Base-by-base conservation (phyloP, 2,888 invertebrate genomes). In the Acronicta alni region DNA sequence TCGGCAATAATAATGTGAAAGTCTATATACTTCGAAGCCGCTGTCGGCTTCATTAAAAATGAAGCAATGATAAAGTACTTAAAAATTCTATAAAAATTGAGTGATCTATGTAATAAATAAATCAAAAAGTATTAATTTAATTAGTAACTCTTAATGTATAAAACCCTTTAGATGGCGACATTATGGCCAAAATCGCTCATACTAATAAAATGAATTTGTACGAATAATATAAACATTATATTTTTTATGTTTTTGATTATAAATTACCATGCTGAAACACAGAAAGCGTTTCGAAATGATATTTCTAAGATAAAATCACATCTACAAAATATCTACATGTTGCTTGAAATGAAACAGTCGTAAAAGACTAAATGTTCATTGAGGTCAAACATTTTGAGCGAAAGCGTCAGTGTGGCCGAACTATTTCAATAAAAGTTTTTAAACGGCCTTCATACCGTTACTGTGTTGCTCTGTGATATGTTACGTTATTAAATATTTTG, bases 381-480 rank as follows among this genome's bases (percentile, higher is more conserved):
- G 80, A 76, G 80, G 78, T 75, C 79, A 75, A 76, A 76, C 71
- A 74, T 77, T 80, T 76, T 75, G 75, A 77, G 73, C 75, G 68
- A 78, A 77, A 79, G 75, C 75, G 73, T 67, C 62, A 57, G 67
- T 59, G 69, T 67, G 79, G 75, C 73, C 74, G 65, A 89, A 89
- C 89, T 89, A 89, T 89, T 89, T 82, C 86, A 89, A 90, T 89
- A 89, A 89, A 89, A 88, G 78, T 89, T 88, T 81, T 83, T 80
- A 77, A 87, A 82, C 80, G 81, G 79, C 80, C 82, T 83, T 77
- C 75, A 72, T 65, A 68, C 66, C 70, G 58, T 79, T 80, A 79
- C 77, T 43, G 61, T 67, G n/a, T n/a, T n/a, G 30, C 30, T 30
- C 3, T 26, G 26, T 30, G 30, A 30, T 30, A 30, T 30, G 12